A percentile compares a stretch with the other conserved stretches of the same genome.
phyloP scores from a whole-genome alignment of 2,113 vertebrate species.

The Leptocoma aspasia region DNA sequence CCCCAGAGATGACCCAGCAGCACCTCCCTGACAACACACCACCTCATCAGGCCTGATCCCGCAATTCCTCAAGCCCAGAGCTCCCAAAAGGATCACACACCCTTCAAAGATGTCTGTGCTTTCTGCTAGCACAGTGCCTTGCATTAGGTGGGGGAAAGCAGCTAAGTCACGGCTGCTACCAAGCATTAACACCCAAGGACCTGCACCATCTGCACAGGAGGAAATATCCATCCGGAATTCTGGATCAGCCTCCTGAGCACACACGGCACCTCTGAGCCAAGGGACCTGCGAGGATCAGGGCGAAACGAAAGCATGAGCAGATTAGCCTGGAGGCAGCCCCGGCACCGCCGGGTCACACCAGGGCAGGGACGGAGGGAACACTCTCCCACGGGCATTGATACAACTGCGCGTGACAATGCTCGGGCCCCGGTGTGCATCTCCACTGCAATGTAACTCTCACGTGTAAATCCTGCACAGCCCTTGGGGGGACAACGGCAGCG shows the following conservation, averaged over 20 bases:
- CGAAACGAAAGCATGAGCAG: background rate
- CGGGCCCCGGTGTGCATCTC: background rate
- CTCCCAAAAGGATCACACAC: background rate
- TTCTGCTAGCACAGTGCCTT: background rate
- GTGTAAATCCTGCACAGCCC: background rate
- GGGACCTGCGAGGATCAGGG: background rate
- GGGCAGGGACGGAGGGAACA: background rate
- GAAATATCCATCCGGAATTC: background rate
- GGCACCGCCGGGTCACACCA: background rate
- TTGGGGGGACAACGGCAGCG: background rate
- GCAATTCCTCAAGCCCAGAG: background rate
- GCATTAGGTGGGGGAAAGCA: background rate
- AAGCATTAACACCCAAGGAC: background rate
- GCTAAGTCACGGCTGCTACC: background rate
- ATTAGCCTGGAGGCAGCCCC: slow-evolving; percentile 16
- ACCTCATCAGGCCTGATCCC: background rate
- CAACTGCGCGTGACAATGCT: rapidly evolving
- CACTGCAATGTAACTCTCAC: background rate
- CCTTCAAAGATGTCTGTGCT: background rate
- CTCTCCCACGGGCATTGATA: background rate
- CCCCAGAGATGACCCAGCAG: background rate
- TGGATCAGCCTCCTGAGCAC: slow-evolving; percentile 9
- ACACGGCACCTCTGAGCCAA: background rate
- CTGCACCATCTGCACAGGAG: background rate
- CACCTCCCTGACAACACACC: background rate